A percentile compares a stretch with the other conserved stretches of the same genome.
Evolutionary conservation across 2,888 invertebrate species (phyloP).

Genomic region (Ferdinandea cuprea): DNA sequence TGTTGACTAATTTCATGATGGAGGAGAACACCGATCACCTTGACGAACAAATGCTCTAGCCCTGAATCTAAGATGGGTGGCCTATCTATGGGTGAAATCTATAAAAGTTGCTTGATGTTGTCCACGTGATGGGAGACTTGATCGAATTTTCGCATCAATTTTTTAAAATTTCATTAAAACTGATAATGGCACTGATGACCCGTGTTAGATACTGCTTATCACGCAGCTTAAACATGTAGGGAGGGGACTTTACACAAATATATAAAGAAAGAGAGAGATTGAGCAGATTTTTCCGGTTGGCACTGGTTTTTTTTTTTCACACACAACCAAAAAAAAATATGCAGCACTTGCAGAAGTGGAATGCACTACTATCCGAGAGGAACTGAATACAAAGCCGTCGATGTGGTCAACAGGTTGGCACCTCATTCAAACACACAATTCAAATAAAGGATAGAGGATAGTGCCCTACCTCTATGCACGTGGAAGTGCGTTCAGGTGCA

Average conservation of each 20-base stretch:
- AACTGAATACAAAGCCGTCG: slow-evolving; percentile 48
- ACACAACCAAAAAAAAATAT: too few species aligned
- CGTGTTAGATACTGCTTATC: slow-evolving; percentile 10
- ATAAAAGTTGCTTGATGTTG: not conserved
- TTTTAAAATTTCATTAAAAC: slow-evolving; percentile 9
- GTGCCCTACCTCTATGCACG: slow-evolving; percentile 28
- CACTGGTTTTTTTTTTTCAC: slow-evolving; percentile 14
- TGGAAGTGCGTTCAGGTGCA: slow-evolving; percentile 28
- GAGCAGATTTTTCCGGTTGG: slow-evolving; percentile 15
- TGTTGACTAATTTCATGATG: slow-evolving; percentile 4
- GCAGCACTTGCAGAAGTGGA: slow-evolving; percentile 9
- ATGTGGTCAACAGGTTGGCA: slow-evolving; percentile 19
- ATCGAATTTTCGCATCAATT: slow-evolving; percentile 29
- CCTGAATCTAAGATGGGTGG: not conserved
- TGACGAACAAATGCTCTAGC: slow-evolving; percentile 8
- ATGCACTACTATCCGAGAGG: slow-evolving; percentile 27
- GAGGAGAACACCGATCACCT: slow-evolving; percentile 17
- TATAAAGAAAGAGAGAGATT: not conserved
- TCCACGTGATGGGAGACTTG: slow-evolving; percentile 25
- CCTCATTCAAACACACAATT: not conserved
- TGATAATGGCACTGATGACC: slow-evolving; percentile 19
- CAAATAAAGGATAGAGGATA: slow-evolving; percentile 19
- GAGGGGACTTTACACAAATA: slow-evolving; percentile 2
- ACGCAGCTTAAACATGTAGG: slow-evolving; percentile 31
- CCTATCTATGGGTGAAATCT: slow-evolving; percentile 10